Conservation (phyloP, 2,797 vertebrate genomes). For the Catharus ustulatus region DNA sequence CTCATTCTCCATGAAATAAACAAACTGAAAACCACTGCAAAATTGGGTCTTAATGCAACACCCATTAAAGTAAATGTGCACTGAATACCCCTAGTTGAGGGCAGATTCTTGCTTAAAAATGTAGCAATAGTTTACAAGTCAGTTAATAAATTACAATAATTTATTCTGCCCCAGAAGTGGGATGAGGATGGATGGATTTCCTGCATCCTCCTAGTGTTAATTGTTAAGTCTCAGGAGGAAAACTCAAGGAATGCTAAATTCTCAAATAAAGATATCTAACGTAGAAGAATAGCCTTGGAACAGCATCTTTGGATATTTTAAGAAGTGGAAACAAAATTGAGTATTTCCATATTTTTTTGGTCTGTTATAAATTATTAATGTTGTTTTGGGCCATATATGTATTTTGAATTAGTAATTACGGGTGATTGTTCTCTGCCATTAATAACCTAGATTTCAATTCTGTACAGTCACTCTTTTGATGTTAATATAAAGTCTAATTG, state of each 20-base stretch:
- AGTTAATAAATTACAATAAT: not conserved
- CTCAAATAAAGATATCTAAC: not conserved
- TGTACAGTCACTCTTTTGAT: constrained; percentile 34
- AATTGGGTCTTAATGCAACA: not conserved
- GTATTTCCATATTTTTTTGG: constrained; percentile 5
- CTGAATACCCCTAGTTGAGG: not conserved
- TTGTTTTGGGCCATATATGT: constrained; percentile 18
- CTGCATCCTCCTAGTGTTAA: not conserved
- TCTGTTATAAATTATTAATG: constrained; percentile 14
- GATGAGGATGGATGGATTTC: not conserved
- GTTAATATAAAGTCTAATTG: constrained; percentile 16
- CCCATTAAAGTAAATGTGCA: not conserved
- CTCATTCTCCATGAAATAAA: constrained; percentile 7
- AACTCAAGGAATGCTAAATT: not conserved
- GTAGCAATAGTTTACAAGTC: not conserved
- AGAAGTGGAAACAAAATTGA: not conserved
- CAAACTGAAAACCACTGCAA: not conserved
- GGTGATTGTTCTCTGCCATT: constrained; percentile 45
- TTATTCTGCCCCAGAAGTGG: not conserved
- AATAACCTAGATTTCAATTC: constrained; percentile 58
- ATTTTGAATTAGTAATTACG: constrained; percentile 60
- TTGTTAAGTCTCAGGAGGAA: not conserved
- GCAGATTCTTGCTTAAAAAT: not conserved
- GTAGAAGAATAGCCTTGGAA: not conserved
- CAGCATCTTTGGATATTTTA: not conserved